Base-by-base conservation (phyloP, 2,888 invertebrate genomes). In the Shargacucullia verbasci region DNA sequence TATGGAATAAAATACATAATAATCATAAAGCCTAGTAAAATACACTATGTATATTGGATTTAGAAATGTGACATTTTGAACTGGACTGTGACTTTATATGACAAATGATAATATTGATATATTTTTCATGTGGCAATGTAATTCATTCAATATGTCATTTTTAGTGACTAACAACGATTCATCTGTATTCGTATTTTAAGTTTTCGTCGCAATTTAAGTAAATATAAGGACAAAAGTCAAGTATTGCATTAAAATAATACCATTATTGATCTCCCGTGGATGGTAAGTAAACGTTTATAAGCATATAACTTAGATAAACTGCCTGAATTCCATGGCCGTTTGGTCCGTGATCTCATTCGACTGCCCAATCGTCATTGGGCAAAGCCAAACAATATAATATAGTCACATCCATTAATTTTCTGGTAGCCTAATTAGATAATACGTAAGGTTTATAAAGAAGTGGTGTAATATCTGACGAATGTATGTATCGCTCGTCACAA, bases 301-400 rank as follows among this genome's bases (percentile, higher is more conserved):
- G 35, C 12, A 35, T 13, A 20, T 20, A 43, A 47, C 20, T 54
- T 29, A 8, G 1, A 14, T 39, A 12, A 14, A 50, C 12, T 9
- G 41, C 27, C 29, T 38, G 33, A 55, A 59, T 56, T 60, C 44
- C 41, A 38, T 45, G 31, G 49, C 60, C 63, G 55, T 70, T 76
- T 70, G 38, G 59, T 57, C 39, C 40, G 45, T 78, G 78, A 80
- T 76, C 78, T 74, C 80, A 78, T 68, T 70, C 53, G 34, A 35
- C 54, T 62, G 40, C 56, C 49, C 15, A 53, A 59, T 73, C 56
- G 78, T 72, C 70, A 75, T 65, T 65, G 57, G 14, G 27, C 53
- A 57, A 48, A 70, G 59, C 67, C 35, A 58, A 59, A 50, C 45
- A 59, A 57, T 33, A 25, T 29, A 31, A 44, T 33, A 47, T 47